Conservation (phyloP, 2,888 invertebrate species). For the Clivina fossor region DNA sequence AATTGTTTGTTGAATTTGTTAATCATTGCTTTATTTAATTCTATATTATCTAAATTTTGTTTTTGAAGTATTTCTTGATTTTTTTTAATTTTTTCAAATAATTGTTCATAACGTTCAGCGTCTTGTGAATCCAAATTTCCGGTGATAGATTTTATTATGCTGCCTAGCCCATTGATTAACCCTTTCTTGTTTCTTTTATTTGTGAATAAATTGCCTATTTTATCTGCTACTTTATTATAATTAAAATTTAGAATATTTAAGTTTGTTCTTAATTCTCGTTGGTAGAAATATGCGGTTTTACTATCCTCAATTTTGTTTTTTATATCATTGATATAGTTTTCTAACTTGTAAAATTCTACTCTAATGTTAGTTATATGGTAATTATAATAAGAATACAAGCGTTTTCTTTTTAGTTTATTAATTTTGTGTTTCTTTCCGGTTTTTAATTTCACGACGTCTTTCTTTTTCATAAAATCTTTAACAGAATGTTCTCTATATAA, state of each 20-base stretch:
- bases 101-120: neutral
- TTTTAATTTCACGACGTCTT: neutral
- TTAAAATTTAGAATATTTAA: slow-evolving; percentile 1
- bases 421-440: neutral
- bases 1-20: slow-evolving; percentile 1
- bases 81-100: slow-evolving; percentile 5
- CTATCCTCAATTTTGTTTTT: neutral
- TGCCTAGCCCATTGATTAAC: neutral
- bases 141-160: neutral
- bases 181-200: slow-evolving; percentile 1
- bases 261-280: neutral
- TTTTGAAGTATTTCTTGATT: neutral
- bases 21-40: neutral
- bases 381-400: neutral
- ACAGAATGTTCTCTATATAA: neutral
- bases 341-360: neutral
- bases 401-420: slow-evolving; percentile 1
- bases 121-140: neutral
- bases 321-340: neutral
- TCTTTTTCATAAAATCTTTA: neutral
- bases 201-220: neutral
- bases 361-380: neutral
- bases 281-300: neutral
- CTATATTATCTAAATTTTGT: slow-evolving; percentile 3
- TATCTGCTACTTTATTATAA: neutral